Evolutionary conservation across 2,113 vertebrate genomes (phyloP), one percentile per base, ranked within the genome.

Genomic region (Callospermophilus lateralis): DNA sequence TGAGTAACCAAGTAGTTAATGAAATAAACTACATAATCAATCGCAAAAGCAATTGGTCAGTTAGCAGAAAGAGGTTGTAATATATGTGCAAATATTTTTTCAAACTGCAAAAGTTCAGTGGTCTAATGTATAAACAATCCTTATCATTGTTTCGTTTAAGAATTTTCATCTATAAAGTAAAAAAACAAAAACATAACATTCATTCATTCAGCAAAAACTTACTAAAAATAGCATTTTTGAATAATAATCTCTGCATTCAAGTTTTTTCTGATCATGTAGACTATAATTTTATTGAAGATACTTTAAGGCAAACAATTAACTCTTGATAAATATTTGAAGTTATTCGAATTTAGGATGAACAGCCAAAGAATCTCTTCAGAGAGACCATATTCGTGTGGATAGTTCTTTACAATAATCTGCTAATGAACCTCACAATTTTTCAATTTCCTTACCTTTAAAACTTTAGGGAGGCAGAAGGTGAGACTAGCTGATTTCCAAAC

Each of bases 11-110:
- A 76, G 77, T 68, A 87, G 97, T 96, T 96, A 96, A 80, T 74
- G 95, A 97, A 96, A 93, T 86, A 96, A 95, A 96, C 67, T 34
- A 89, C 92, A 32, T 76, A 93, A 97, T 96, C 88, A 86, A 94
- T 89, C 72, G 26, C 68, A 70, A 84, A 96, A 97, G 65, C 5
- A 19, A 90, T 90, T 97, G 95, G 39, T 74, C 84, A 67, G 86
- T 86, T 85, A 97, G 86, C 86, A 91, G 42, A 84, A 95, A 90
- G 32, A 77, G 30, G 39, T 48, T 74, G 39, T 70, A 78, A 51
- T 84, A 65, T 34, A 68, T 28, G 70, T 80, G 70, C n/a, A 81
- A 45, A 68, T 48, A 48, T 58, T 91, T 95, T 81, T 84, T 67
- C 55, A 68, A 83, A 79, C 20, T 32, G 58, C 85, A 92, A 53